These are phyloP conservation scores for Vimba vimba DNA, from an alignment of 2,113 vertebrate genomes.

Conservation along the genomic window DNA sequence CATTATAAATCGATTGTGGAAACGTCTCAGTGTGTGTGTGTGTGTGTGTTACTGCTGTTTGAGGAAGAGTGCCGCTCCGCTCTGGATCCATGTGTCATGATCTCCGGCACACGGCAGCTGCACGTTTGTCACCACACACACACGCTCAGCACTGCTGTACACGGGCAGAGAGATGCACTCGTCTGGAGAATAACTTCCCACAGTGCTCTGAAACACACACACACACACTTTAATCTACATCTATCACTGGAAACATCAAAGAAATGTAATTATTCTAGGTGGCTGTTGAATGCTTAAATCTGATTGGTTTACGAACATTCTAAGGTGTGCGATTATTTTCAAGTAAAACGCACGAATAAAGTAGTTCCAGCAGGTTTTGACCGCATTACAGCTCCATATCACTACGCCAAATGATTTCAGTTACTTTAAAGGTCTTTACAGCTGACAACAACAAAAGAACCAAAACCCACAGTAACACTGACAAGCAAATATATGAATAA, in stretches of 20 bases:
- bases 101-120: constrained; percentile 86
- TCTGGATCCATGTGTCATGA: constrained; percentile 92
- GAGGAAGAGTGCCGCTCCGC: constrained; percentile 91
- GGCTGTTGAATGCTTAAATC: too few species aligned
- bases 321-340: too few species aligned
- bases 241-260: background rate
- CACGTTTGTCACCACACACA: constrained; percentile 88
- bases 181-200: constrained; percentile 79
- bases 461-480: too few species aligned
- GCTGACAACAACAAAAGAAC: too few species aligned
- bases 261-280: background rate
- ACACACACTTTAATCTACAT: background rate
- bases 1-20: background rate
- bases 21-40: background rate
- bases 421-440: too few species aligned
- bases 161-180: constrained; percentile 91
- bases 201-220: constrained; percentile 71
- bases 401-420: too few species aligned
- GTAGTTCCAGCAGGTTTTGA: too few species aligned
- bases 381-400: too few species aligned
- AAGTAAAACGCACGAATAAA: too few species aligned
- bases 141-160: constrained; percentile 87
- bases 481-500: too few species aligned
- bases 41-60: constrained; percentile 80
- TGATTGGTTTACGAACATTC: too few species aligned